Base-by-base conservation (phyloP, 1,140 invertebrate genomes). In the Camponotus pennsylvanicus region DNA sequence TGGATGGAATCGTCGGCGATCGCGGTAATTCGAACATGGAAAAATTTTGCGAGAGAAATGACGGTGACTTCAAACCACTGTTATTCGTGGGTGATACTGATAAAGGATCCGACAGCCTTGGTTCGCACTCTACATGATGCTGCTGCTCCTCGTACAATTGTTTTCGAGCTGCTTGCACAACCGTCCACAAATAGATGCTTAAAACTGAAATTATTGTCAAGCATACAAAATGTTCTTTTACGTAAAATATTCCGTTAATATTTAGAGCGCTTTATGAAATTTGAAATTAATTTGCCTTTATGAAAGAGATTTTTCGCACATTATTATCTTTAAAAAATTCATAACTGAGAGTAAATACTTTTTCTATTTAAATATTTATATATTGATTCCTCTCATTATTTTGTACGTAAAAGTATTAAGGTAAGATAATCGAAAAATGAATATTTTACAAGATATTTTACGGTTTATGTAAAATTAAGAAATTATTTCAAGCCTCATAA, bases 131-230 rank as follows among this genome's bases (percentile, higher is more conserved):
- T 2, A 42, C n/a, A 8, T 1, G 5, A n/a, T 8, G 21, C 15
- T 18, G 59, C 13, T 55, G 57, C n/a, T 71, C 64, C 2, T 61
- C 49, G 3, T 73, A 8, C 92, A 92, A 94, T 57, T 93, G 87
- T 21, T 88, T 92, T 40, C 92, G 92, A 3, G 93, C 93, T 18
- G 86, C 73, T 61, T 92, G 93, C 3, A 95, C 93, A 6, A 93
- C 52, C 87, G 92, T 91, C 94, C 94, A 95, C 67, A 93, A 93
- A 85, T 94, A 95, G 42, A 89, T 73, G 63, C 91, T 91, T 3
- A 93, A 27, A 57, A 94, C 95, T 95, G 85, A 7, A 93, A 92
- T 86, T 40, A 57, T 80, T 64, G 15, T 55, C 34, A 40, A 69
- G 3, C 21, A 11, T 21, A 27, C 0, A 11, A 42, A 27, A 27